phyloP scores from a whole-genome alignment of 2,113 vertebrate genomes.

The Lucifuga dentata region DNA sequence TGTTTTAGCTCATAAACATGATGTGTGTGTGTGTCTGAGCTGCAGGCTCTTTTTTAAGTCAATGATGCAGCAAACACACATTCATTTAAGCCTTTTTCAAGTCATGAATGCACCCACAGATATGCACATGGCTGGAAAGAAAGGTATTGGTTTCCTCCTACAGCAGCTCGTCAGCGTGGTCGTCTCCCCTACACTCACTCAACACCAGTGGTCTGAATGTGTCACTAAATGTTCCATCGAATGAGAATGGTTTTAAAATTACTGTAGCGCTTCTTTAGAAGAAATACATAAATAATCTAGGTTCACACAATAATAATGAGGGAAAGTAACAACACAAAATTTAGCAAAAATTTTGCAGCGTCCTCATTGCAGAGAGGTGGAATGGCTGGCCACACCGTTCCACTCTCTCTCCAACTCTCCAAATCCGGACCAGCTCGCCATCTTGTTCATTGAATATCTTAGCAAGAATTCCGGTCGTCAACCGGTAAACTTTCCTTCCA shows the following conservation, averaged over 20 bases:
- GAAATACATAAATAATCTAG: too few relatives aligned
- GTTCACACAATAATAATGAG: too few relatives aligned
- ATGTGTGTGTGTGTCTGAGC: not conserved
- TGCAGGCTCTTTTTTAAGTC: conserved; percentile 26
- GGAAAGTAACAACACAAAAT: too few relatives aligned
- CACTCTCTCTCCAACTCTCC: too few relatives aligned
- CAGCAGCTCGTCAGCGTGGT: not conserved
- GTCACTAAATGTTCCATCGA: conserved; percentile 42
- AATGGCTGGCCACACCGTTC: too few relatives aligned
- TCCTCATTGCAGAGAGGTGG: too few relatives aligned
- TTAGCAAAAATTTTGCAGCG: too few relatives aligned
- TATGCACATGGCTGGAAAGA: conserved; percentile 50
- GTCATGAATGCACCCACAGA: conserved; percentile 42
- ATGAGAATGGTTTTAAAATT: conserved; percentile 10
- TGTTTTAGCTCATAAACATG: conserved; percentile 10
- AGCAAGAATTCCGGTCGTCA: too few relatives aligned
- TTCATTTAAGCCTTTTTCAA: conserved; percentile 15
- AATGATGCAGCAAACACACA: not conserved
- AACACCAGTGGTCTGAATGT: conserved; percentile 45
- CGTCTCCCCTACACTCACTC: conserved; percentile 14
- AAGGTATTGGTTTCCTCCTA: conserved; percentile 48
- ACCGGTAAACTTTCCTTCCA: too few relatives aligned
- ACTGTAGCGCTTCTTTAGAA: too few relatives aligned
- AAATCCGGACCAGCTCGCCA: too few relatives aligned
- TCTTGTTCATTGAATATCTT: too few relatives aligned